These are phyloP conservation scores for Lasioglossum villosulum DNA, from an alignment of 2,888 invertebrate genomes.

Conservation along the genomic window DNA sequence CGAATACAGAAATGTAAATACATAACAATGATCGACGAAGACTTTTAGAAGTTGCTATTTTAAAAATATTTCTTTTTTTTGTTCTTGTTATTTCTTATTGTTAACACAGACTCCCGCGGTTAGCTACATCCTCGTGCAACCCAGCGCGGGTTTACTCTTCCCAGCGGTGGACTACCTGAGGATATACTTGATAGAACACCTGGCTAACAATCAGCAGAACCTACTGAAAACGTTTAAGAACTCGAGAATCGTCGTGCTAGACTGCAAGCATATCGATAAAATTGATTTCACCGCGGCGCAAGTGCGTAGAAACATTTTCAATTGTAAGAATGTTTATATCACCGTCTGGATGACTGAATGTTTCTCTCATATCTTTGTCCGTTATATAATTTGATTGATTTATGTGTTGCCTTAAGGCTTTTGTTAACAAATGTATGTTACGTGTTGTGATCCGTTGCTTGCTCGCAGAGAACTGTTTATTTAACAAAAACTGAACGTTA, in stretches of 20 bases:
- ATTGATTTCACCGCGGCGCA: slow-evolving; percentile 90
- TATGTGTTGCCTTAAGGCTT: too few species aligned
- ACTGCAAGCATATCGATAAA: slow-evolving; percentile 87
- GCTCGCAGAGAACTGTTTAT: too few species aligned
- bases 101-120: slow-evolving; percentile 72
- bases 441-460: too few species aligned
- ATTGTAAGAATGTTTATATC: too few species aligned
- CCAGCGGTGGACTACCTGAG: slow-evolving; percentile 86
- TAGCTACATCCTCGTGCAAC: slow-evolving; percentile 84
- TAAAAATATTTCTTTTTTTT: slow-evolving; percentile 39
- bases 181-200: slow-evolving; percentile 83
- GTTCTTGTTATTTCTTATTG: background rate
- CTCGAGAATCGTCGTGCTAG: slow-evolving; percentile 86
- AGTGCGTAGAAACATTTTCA: slow-evolving; percentile 82
- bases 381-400: too few species aligned
- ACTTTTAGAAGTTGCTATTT: slow-evolving; percentile 35
- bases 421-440: too few species aligned
- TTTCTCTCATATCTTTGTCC: too few species aligned
- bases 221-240: slow-evolving; percentile 71
- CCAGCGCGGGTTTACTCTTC: slow-evolving; percentile 86
- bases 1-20: slow-evolving; percentile 86
- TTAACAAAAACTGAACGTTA: too few species aligned
- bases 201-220: slow-evolving; percentile 63
- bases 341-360: too few species aligned
- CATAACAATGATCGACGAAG: slow-evolving; percentile 60